Percentiles rank a stretch among this genome's conserved stretches.
Conservation (phyloP, 2,888 invertebrate species). For the Dolichopus griseipennis region DNA sequence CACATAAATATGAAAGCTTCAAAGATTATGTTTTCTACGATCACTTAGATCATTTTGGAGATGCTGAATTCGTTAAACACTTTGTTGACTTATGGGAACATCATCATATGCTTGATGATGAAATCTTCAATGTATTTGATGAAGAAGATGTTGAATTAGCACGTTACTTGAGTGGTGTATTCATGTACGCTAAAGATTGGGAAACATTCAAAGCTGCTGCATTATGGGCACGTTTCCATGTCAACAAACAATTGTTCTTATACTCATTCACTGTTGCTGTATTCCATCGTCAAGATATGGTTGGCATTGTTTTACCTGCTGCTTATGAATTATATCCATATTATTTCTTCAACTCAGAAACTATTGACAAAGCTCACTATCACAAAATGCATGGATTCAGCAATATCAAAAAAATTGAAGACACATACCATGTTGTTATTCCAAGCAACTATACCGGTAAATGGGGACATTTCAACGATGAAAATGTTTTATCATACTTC, state of each 20-base stretch:
- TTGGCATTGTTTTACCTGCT: constrained; percentile 53
- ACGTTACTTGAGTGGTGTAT: constrained; percentile 53
- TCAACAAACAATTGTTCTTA: constrained; percentile 55
- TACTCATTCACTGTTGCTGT: constrained; percentile 54
- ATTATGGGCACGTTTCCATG: constrained; percentile 55
- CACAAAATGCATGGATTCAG: constrained; percentile 54
- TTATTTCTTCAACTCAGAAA: constrained; percentile 53
- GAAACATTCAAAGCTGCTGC: constrained; percentile 64
- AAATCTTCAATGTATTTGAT: constrained; percentile 32
- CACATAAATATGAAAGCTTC: constrained; percentile 45
- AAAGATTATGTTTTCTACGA: constrained; percentile 52
- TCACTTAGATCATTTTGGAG: constrained; percentile 52
- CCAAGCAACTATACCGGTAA: constrained; percentile 60
- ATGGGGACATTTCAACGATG: constrained; percentile 50
- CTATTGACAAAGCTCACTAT: constrained; percentile 44
- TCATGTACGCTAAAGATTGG: constrained; percentile 63
- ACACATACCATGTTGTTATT: constrained; percentile 51
- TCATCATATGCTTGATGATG: constrained; percentile 38
- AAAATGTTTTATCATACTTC: constrained; percentile 60
- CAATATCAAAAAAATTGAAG: constrained; percentile 42
- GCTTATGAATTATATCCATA: constrained; percentile 60
- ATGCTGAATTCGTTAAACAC: constrained; percentile 49
- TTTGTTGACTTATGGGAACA: constrained; percentile 51
- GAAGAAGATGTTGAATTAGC: constrained; percentile 46
- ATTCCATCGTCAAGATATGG: constrained; percentile 51